Conservation (phyloP, 2,113 vertebrate species). For the Rhinogobius similis region DNA sequence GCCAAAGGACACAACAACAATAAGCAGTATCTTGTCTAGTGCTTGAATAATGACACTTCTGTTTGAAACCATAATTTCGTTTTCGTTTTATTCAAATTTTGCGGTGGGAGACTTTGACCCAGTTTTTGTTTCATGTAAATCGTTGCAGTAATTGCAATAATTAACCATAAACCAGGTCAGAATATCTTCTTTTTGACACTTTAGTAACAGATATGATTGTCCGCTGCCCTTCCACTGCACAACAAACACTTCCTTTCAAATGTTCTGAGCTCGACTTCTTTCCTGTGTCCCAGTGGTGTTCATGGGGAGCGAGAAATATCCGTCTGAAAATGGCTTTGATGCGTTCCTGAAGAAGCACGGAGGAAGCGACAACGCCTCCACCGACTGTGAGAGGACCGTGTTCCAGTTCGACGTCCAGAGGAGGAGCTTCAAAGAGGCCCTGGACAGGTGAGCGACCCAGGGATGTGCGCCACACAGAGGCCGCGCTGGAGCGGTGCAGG, state of each 20-base stretch:
- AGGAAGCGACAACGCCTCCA: slow-evolving; percentile 95
- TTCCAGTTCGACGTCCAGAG: slow-evolving; percentile 98
- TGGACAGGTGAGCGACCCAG: slow-evolving; percentile 84
- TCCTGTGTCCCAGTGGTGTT: slow-evolving; percentile 87
- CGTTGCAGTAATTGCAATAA: too few relatives aligned
- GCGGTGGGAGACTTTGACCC: too few relatives aligned
- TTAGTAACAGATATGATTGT: neutral
- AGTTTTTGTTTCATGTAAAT: too few relatives aligned
- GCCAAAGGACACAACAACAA: too few relatives aligned
- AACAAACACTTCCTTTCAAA: neutral
- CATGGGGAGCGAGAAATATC: slow-evolving; percentile 97
- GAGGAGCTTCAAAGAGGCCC: slow-evolving; percentile 92
- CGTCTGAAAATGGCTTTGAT: slow-evolving; percentile 96
- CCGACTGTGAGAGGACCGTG: slow-evolving; percentile 93
- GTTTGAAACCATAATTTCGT: too few relatives aligned
- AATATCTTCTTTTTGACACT: too few relatives aligned
- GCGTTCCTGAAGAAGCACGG: slow-evolving; percentile 96
- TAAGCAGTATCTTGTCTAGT: too few relatives aligned
- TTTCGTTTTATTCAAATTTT: too few relatives aligned
- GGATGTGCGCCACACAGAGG: slow-evolving; percentile 1
- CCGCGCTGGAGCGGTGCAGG: neutral
- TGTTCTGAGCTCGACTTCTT: neutral
- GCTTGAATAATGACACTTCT: too few relatives aligned
- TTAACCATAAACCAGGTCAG: too few relatives aligned
- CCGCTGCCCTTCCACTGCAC: neutral